Conservation (phyloP, 2,888 invertebrate genomes). For the Teleiodes luculella region DNA sequence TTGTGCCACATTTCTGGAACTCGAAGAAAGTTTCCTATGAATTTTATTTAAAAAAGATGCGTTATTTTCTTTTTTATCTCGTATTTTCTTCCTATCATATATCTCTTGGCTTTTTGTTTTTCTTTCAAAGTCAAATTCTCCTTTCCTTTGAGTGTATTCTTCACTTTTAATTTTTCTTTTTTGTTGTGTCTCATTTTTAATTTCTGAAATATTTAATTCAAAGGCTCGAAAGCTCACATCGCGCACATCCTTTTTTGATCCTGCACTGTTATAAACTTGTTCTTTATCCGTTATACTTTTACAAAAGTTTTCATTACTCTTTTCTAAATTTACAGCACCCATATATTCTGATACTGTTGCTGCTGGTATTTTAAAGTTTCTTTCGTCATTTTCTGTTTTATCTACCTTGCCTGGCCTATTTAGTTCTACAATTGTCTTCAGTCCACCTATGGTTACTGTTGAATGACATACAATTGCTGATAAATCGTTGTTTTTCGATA, state of each 20-base stretch:
- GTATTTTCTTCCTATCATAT: not conserved
- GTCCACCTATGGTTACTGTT: not conserved
- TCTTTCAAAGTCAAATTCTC: not conserved
- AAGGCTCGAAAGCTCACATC: not conserved
- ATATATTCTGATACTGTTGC: slow-evolving; percentile 53
- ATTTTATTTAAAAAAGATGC: not conserved
- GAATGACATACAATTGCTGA: not conserved
- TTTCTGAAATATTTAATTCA: not conserved
- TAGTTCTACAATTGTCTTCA: not conserved
- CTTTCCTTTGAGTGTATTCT: not conserved
- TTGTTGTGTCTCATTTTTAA: not conserved
- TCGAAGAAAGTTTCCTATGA: not conserved
- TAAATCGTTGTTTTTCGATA: not conserved
- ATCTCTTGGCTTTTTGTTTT: not conserved
- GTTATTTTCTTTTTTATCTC: not conserved
- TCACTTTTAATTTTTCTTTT: slow-evolving; percentile 1
- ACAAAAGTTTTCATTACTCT: slow-evolving; percentile 46
- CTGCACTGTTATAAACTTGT: not conserved
- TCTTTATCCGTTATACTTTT: slow-evolving; percentile 28
- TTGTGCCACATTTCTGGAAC: not conserved
- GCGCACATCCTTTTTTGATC: not conserved
- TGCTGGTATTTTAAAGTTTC: not conserved
- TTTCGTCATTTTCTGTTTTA: not conserved
- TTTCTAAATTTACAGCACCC: slow-evolving; percentile 54
- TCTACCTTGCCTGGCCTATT: not conserved